Evolutionary conservation across 2,113 vertebrate genomes (phyloP), one percentile per base, ranked within the genome.

Genomic region (Ceyx cyanopectus): DNA sequence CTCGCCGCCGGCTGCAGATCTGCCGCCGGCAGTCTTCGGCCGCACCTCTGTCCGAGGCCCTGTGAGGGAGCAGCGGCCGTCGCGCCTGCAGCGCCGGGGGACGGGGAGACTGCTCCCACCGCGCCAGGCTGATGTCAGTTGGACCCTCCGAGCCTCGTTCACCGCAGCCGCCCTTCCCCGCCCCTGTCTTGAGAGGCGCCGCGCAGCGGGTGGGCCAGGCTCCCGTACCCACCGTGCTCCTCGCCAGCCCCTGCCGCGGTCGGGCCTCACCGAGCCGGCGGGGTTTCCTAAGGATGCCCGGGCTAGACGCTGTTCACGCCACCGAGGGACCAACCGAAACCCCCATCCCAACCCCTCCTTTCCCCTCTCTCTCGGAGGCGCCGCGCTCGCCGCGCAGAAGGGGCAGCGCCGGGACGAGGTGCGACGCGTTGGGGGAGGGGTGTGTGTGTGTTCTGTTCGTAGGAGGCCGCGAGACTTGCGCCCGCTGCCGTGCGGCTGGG

Each of bases 11-110:
- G 57, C 50, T 4, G 54, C 57, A 10, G 41, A 30, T 24, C 62
- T 2, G 45, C 1, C 21, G 17, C 65, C 9, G 16, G 2, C n/a
- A 10, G 21, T 1, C n/a, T 37, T 26, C 29, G 3, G 18, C 2
- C 3, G 7, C 40, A 2, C 14, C 19, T 6, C 41, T 37, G 37
- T 37, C 37, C 37, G 37, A 37, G 37, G 6, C 50, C 50, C 50
- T 26, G 11, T 7, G 11, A 14, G 1, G n/a, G 14, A 14, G 17
- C 20, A 46, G 26, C 34, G 5, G 54, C 32, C 5, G 12, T 7
- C 14, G 17, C 27, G 10, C 4, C 54, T 17, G 15, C 23, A 5
- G 8, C 67, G 24, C 15, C 37, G 5, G 22, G 7, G 14, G 4
- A 32, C 30, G 6, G 14, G 46, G 22, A 40, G 4, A 7, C 63